phyloP scores from a whole-genome alignment of 2,113 vertebrate species.

The Tetrao urogallus region DNA sequence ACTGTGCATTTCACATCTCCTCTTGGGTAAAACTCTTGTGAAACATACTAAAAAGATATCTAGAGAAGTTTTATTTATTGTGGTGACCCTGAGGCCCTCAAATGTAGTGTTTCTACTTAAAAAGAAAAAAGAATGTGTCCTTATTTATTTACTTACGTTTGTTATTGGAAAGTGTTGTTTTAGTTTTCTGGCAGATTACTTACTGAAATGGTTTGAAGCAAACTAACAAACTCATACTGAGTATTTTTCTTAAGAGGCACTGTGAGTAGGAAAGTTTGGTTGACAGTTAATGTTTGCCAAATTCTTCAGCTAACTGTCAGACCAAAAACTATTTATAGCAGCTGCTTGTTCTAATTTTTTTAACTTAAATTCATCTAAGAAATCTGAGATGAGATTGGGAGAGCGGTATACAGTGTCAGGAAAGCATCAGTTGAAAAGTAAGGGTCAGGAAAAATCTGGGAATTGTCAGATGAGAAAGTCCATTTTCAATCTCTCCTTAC shows the following conservation, averaged over 20 bases:
- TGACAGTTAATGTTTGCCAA: background rate
- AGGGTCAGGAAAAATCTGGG: background rate
- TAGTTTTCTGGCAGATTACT: background rate
- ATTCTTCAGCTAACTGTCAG: background rate
- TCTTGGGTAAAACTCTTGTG: conserved; percentile 16
- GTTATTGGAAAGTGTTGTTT: background rate
- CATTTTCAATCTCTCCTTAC: background rate
- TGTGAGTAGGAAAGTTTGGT: background rate
- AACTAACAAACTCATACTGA: background rate
- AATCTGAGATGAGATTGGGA: background rate
- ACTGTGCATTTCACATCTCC: background rate
- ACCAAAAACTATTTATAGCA: background rate
- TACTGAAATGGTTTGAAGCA: background rate
- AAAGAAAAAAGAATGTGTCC: background rate
- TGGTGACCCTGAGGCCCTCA: background rate
- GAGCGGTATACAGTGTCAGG: background rate
- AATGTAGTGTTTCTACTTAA: background rate
- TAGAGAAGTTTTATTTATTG: background rate
- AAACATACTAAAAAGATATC: background rate
- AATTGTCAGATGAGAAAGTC: background rate
- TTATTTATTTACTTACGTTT: background rate
- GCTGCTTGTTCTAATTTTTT: background rate
- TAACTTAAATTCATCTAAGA: background rate
- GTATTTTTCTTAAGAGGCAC: background rate
- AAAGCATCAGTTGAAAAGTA: fast-evolving